Percentiles rank a stretch among this genome's conserved stretches.
Conservation (phyloP, 2,113 vertebrate species). For the Ceyx melanurus region DNA sequence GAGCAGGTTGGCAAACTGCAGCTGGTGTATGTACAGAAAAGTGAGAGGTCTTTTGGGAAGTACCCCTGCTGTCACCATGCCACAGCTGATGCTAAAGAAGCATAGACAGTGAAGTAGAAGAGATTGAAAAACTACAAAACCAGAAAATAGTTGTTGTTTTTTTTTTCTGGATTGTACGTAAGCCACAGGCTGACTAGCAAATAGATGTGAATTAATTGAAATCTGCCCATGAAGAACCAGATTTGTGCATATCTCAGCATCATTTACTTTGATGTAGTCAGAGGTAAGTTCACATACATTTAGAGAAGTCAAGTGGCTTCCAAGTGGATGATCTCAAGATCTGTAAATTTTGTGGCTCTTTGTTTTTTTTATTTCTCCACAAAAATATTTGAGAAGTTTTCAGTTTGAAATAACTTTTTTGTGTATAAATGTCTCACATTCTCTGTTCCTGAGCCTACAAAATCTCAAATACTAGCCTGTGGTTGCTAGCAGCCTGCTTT, state of each 20-base stretch:
- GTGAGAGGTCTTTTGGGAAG: background rate
- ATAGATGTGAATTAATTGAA: background rate
- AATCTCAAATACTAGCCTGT: background rate
- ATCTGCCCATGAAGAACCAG: background rate
- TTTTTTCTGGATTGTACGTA: background rate
- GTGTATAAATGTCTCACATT: background rate
- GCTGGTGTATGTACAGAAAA: background rate
- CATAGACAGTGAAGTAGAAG: background rate
- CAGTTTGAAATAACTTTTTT: background rate
- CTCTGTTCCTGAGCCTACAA: background rate
- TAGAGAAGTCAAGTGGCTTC: background rate
- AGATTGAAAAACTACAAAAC: background rate
- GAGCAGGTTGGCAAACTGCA: background rate
- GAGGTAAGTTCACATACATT: background rate
- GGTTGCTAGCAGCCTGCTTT: background rate
- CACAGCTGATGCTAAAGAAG: background rate
- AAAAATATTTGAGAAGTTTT: background rate
- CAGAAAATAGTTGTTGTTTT: background rate
- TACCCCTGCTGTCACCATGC: accelerated
- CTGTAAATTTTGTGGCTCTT: background rate
- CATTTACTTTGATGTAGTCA: background rate
- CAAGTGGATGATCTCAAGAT: background rate
- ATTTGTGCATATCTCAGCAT: conserved; percentile 1
- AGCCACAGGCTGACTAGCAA: background rate
- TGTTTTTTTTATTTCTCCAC: background rate